A percentile compares a stretch with the other conserved stretches of the same genome.
phyloP scores from a whole-genome alignment of 2,888 invertebrate genomes.

The Erebia epiphron region DNA sequence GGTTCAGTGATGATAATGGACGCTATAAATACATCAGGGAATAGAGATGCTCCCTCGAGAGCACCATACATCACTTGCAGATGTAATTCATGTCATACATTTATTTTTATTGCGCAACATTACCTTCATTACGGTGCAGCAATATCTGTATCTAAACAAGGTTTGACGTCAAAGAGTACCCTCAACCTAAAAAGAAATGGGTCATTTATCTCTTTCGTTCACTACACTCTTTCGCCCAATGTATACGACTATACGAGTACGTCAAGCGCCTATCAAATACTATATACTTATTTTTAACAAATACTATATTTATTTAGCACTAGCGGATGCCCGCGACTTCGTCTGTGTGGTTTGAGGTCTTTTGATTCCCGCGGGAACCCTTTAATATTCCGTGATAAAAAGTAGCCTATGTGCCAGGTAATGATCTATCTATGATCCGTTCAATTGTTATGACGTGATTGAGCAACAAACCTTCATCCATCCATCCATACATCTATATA shows the following conservation, averaged over 20 bases:
- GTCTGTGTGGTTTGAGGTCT: too few species aligned
- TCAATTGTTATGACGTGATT: too few species aligned
- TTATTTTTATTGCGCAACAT: conserved; percentile 62
- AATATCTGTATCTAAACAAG: conserved; percentile 44
- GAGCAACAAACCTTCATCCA: too few species aligned
- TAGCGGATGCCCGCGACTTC: too few species aligned
- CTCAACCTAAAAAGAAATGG: conserved; percentile 64
- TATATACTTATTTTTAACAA: conserved; percentile 33
- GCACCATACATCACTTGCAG: conserved; percentile 34
- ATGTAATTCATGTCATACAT: conserved; percentile 45
- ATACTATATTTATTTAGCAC: conserved; percentile 19
- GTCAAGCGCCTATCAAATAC: conserved; percentile 56
- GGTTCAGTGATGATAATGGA: conserved; percentile 30
- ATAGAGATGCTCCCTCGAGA: conserved; percentile 32
- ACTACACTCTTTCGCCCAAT: conserved; percentile 55
- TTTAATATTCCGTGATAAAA: too few species aligned
- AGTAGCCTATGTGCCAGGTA: too few species aligned
- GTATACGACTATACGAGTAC: conserved; percentile 42
- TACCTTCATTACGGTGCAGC: conserved; percentile 49
- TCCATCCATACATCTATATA: too few species aligned
- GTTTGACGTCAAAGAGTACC: conserved; percentile 70
- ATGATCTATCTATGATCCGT: too few species aligned
- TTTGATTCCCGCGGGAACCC: too few species aligned
- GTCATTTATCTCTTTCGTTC: conserved; percentile 53
- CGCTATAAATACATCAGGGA: conserved; percentile 40